Base-by-base conservation (phyloP, 2,888 invertebrate genomes). In the Macrosiphum euphorbiae region DNA sequence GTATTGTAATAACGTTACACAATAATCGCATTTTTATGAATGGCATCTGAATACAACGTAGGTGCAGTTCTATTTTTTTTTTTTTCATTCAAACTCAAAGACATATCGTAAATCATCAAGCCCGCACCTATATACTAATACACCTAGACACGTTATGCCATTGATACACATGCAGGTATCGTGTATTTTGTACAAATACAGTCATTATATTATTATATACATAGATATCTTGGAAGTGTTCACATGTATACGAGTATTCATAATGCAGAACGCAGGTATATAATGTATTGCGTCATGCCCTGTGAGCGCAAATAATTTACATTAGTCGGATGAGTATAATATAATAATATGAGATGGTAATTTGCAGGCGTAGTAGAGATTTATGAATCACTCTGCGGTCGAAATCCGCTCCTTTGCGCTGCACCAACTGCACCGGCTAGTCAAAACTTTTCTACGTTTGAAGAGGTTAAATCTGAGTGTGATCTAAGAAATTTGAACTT, bases 381-480 rank as follows among this genome's bases (percentile, higher is more conserved):
- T 92, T 92, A 92, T 92, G 88, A 92, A 92, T 58, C 44, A 41
- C 84, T 16, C 55, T 85, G 89, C 55, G 89, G 84, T 92, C 26
- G 92, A 67, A 44, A 47, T 28, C 28, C 28, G 55, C 55, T 78
- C 20, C 78, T 35, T 16, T 67, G 20, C 26, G 10, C 44, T 20
- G 58, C 47, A 47, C 41, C 35, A 35, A 92, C 55, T 87, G 61
- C 88, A 55, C 78, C 44, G 88, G 92, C 52, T 52, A 92, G 52
- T 88, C 88, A 44, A 92, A 92, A 92, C 67, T 92, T 92, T 92
- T 88, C 78, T 88, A 41, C 41, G 41, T 87, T 67, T 7, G 20
- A 2, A 20, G 47, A 87, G 35, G 87, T 87, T 50, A 50, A 91
- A 85, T 50, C 87, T 16, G 35, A 16, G 41, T 28, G 87, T 47